phyloP scores from a whole-genome alignment of 1,140 invertebrate species.

The Chelonus insularis region DNA sequence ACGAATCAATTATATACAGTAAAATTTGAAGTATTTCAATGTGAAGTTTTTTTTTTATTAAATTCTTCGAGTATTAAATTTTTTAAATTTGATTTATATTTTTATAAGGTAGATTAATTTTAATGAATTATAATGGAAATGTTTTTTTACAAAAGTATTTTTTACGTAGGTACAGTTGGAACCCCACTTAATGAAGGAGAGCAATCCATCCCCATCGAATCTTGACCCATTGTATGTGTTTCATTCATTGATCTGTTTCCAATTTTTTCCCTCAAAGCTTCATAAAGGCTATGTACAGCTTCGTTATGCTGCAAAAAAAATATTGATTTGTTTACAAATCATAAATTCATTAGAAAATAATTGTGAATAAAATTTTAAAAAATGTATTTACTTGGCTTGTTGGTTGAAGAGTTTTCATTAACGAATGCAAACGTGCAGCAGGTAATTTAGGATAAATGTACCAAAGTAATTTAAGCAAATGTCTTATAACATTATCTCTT shows the following conservation, averaged over 20 bases:
- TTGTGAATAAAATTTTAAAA: not conserved
- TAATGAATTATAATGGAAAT: too few species aligned
- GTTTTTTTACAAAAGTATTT: too few species aligned
- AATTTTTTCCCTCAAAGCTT: slow-evolving; percentile 78
- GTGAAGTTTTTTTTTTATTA: too few species aligned
- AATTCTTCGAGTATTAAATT: too few species aligned
- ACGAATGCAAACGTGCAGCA: slow-evolving; percentile 72
- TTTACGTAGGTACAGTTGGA: slow-evolving; percentile 4
- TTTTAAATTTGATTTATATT: too few species aligned
- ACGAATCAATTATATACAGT: too few species aligned
- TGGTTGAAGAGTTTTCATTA: slow-evolving; percentile 87
- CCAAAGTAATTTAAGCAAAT: slow-evolving; percentile 90
- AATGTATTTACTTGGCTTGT: slow-evolving; percentile 62
- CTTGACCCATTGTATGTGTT: slow-evolving; percentile 62
- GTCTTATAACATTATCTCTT: slow-evolving; percentile 90
- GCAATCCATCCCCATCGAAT: slow-evolving; percentile 68
- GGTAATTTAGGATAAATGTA: slow-evolving; percentile 89
- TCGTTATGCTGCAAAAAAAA: slow-evolving; percentile 74
- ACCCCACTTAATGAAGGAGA: slow-evolving; percentile 67
- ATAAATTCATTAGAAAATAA: too few species aligned
- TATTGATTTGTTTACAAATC: not conserved
- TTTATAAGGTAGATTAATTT: too few species aligned
- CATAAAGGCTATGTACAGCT: slow-evolving; percentile 78
- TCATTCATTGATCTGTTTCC: slow-evolving; percentile 67
- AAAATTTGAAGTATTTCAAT: too few species aligned